Percentiles rank a stretch among this genome's conserved stretches.
Evolutionary conservation across 2,113 vertebrate species (phyloP).

Genomic region (Cyrtonyx montezumae): DNA sequence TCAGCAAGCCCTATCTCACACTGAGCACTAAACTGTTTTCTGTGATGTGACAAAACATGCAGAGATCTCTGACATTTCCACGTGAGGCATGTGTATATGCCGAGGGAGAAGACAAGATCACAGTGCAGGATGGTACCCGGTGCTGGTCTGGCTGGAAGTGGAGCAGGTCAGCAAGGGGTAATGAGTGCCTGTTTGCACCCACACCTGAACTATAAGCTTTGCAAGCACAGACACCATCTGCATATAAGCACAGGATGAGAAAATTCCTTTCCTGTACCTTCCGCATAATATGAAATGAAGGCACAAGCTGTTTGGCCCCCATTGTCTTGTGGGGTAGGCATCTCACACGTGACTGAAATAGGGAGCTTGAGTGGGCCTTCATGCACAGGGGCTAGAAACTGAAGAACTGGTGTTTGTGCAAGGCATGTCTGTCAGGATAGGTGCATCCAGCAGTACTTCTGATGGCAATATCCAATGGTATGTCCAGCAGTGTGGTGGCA

Average conservation of each 20-base stretch:
- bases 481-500: neutral
- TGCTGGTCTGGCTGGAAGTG: neutral
- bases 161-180: neutral
- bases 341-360: neutral
- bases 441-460: neutral
- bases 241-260: neutral
- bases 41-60: neutral
- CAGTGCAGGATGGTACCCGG: neutral
- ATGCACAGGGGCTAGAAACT: neutral
- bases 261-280: neutral
- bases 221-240: neutral
- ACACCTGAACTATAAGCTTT: neutral
- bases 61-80: neutral
- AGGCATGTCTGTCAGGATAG: accelerated
- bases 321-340: neutral
- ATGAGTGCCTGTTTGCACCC: neutral
- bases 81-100: neutral
- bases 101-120: neutral
- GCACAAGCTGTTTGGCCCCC: accelerated
- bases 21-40: neutral
- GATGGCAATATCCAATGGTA: neutral
- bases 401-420: neutral
- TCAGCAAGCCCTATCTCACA: neutral
- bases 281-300: accelerated
- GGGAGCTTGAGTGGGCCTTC: neutral